Percentiles rank a stretch among this genome's conserved stretches.
Evolutionary conservation across 1,140 invertebrate species (phyloP).

Genomic region (Drosophila oshimai): DNA sequence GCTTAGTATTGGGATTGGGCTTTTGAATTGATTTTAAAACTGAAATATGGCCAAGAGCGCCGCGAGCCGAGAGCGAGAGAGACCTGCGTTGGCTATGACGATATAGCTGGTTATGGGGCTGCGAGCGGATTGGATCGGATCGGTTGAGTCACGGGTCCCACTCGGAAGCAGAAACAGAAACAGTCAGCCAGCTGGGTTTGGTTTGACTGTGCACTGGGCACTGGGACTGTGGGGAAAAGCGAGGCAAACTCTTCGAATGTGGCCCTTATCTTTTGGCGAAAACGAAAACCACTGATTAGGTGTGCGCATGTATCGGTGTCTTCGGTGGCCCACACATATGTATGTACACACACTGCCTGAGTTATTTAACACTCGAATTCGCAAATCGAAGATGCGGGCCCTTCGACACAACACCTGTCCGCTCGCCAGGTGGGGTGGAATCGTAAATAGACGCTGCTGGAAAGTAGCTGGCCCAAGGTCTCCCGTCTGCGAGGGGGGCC

Average conservation of each 20-base stretch:
- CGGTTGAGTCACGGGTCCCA: constrained; percentile 60
- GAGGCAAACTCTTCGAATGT: background rate
- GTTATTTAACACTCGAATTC: constrained; percentile 8
- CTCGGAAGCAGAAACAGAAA: constrained; percentile 2
- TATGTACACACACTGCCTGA: constrained; percentile 2
- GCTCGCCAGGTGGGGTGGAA: constrained; percentile 64
- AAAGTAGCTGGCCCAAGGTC: constrained; percentile 18
- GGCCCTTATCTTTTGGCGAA: constrained; percentile 67
- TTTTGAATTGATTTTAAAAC: background rate
- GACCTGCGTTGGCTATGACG: constrained; percentile 17
- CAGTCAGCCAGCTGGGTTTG: constrained; percentile 41
- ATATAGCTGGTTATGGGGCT: constrained; percentile 1
- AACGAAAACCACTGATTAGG: constrained; percentile 65
- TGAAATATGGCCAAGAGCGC: constrained; percentile 7
- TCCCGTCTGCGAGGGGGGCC: constrained; percentile 8
- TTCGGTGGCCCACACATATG: no score
- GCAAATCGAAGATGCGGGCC: constrained; percentile 2
- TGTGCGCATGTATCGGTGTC: constrained; percentile 65
- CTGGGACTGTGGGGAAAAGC: constrained; percentile 37
- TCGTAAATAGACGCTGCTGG: constrained; percentile 28
- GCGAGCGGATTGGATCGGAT: constrained; percentile 2
- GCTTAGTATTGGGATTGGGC: no score
- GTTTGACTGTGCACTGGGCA: no score
- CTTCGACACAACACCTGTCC: constrained; percentile 75
- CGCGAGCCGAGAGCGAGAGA: constrained; percentile 8